Percentiles rank a stretch among this genome's conserved stretches.
Conservation (phyloP, 1,140 invertebrate species). For the Laupala kohalensis region DNA sequence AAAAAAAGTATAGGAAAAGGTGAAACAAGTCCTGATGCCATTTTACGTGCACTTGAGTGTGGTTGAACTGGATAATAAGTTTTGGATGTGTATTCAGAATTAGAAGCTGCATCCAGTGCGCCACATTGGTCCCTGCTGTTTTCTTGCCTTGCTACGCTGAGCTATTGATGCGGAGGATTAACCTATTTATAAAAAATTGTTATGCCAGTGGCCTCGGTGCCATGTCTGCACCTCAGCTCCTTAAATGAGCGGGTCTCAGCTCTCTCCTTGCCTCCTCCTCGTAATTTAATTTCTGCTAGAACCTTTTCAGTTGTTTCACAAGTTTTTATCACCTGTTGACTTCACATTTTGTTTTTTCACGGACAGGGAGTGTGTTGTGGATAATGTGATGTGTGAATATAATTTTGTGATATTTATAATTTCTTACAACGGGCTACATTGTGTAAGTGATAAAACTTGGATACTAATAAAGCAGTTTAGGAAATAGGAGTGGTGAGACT, state of each 20-base stretch:
- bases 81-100: neutral
- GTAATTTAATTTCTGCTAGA: neutral
- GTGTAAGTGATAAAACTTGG: neutral
- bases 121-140: neutral
- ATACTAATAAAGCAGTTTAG: neutral
- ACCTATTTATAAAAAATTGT: neutral
- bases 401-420: neutral
- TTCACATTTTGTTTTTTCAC: neutral
- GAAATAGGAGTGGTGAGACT: neutral
- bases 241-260: conserved; percentile 19
- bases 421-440: neutral
- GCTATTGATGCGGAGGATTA: neutral
- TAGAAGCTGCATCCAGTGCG: neutral
- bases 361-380: neutral
- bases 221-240: neutral
- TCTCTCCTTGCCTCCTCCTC: neutral
- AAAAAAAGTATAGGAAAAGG: too few species aligned
- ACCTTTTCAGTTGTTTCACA: neutral
- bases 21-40: too few species aligned
- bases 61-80: too few species aligned
- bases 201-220: neutral
- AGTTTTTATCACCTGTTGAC: neutral
- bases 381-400: neutral
- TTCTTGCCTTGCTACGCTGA: neutral
- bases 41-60: too few species aligned